Base-by-base conservation (phyloP, 1,140 invertebrate species). In the Metopolophium dirhodum region DNA sequence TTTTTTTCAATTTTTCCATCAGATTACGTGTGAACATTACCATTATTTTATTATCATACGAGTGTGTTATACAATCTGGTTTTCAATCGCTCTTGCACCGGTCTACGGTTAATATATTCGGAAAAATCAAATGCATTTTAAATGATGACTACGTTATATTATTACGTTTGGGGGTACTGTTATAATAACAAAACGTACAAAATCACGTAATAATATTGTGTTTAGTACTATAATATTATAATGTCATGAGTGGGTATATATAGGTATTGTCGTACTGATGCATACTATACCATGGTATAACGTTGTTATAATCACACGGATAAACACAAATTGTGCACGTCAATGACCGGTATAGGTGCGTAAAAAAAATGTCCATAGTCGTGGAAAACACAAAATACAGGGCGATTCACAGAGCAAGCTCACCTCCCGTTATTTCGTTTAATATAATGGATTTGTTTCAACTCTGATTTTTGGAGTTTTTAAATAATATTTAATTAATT, bases 61-160 rank as follows among this genome's bases (percentile, higher is more conserved):
- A n/a, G 30, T 87, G 41, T 47, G 11, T 87, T 85, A 35, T 51
- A 88, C 47, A 88, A 88, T 88, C 47, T 20, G 45, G 18, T 35
- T 22, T 88, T 88, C 30, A 41, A 49, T 88, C 30, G 30, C 51
- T n/a, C 86, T 49, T 8, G 47, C 18, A n/a, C 30, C 61, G 61
- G 61, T 77, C n/a, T 77, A 77, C 30, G 35, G 41, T 86, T 30
- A 47, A 87, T 30, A 47, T n/a, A 51, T 88, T 88, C 86, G 8
- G n/a, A 2, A 20, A 88, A 88, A 88, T 88, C 47, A n/a, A 88
- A 49, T 49, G 45, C n/a, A 49, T 88, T 87, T 88, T 35, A 88
- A 88, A 88, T 35, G 45, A 88, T 51, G 61, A 77, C 23, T 4
- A 49, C 20, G 20, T 22, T 41, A 41, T 54, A 54, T 77, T 49